These are phyloP conservation scores for Enteromius afrohamiltoni DNA, from an alignment of 2,797 vertebrate species.

Conservation along the genomic window DNA sequence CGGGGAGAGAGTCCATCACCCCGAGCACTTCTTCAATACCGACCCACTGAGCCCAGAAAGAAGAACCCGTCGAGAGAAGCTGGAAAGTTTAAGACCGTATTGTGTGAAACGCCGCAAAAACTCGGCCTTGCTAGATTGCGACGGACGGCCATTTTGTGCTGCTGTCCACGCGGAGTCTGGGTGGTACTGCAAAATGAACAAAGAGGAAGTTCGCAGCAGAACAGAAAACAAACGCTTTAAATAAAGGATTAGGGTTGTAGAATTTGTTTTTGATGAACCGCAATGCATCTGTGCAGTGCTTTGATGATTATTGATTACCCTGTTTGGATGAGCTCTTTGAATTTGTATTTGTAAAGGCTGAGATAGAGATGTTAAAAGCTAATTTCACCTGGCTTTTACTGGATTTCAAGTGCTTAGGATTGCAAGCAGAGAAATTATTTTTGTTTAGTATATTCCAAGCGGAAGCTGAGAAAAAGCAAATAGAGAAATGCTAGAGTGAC, in stretches of 20 bases:
- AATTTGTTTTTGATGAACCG: constrained; percentile 66
- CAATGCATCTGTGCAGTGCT: constrained; percentile 58
- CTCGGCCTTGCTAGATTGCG: constrained; percentile 54
- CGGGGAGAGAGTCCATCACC: constrained; percentile 57
- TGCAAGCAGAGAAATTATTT: constrained; percentile 27
- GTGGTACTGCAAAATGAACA: constrained; percentile 48
- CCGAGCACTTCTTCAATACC: constrained; percentile 48
- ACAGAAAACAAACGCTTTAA: constrained; percentile 56
- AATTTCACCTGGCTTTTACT: constrained; percentile 35
- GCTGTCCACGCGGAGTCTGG: constrained; percentile 8
- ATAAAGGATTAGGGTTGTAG: constrained; percentile 62
- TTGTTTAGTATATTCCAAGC: constrained; percentile 14
- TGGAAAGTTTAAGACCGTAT: constrained; percentile 52
- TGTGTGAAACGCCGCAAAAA: constrained; percentile 49
- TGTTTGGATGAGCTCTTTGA: constrained; percentile 46
- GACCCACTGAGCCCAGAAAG: constrained; percentile 48
- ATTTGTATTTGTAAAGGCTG: constrained; percentile 28
- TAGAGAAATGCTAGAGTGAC: constrained; percentile 54
- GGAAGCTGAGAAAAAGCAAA: neutral
- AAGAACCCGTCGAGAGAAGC: constrained; percentile 23
- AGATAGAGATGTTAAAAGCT: constrained; percentile 12
- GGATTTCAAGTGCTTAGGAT: constrained; percentile 36
- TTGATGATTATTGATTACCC: constrained; percentile 60
- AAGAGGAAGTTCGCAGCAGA: constrained; percentile 53
- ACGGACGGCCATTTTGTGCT: constrained; percentile 77